phyloP scores from a whole-genome alignment of 2,797 vertebrate genomes.

The Melopsittacus undulatus region DNA sequence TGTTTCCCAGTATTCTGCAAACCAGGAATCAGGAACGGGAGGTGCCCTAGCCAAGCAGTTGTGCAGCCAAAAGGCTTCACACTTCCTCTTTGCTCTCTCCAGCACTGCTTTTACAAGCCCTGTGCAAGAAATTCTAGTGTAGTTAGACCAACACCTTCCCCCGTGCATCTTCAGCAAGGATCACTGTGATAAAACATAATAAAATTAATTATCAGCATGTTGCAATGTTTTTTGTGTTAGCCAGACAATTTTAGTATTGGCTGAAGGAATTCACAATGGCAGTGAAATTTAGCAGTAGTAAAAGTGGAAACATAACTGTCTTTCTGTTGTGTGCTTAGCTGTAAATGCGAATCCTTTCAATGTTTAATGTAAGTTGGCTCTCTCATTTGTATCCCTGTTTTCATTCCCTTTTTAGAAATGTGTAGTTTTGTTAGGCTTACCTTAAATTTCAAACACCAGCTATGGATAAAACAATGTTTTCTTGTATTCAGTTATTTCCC shows the following conservation, averaged over 20 bases:
- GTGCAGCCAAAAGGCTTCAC: neutral
- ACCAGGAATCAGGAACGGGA: constrained; percentile 38
- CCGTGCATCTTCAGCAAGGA: neutral
- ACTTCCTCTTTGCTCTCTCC: neutral
- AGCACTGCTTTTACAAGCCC: neutral
- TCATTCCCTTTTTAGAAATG: neutral
- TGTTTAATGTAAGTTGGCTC: neutral
- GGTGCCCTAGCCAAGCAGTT: neutral
- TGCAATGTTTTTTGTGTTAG: neutral
- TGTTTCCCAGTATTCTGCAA: constrained; percentile 62
- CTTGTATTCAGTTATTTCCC: neutral
- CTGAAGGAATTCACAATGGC: neutral
- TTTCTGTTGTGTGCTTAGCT: neutral
- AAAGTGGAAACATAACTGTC: neutral
- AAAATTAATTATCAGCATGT: neutral
- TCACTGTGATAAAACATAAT: neutral
- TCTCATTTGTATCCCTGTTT: neutral
- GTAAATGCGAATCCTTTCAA: neutral
- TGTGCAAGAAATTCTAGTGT: neutral
- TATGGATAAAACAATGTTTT: neutral
- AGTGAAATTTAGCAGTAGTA: neutral
- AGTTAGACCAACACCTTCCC: neutral
- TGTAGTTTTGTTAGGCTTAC: neutral
- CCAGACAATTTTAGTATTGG: neutral
- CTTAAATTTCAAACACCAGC: neutral